phyloP scores from a whole-genome alignment of 2,888 invertebrate species.

The Eupsilia transversa region DNA sequence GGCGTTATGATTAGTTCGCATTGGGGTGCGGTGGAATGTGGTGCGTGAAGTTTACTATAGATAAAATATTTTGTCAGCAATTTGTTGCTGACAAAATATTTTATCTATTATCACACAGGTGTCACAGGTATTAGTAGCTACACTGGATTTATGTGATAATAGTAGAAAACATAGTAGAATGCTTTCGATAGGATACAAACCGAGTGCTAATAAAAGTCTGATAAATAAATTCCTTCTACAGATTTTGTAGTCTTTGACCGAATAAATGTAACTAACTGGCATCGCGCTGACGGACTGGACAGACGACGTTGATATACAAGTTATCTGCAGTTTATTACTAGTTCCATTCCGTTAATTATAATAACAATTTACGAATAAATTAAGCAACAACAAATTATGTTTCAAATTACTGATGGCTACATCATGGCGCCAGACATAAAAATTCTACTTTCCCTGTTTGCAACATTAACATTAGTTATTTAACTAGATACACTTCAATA shows the following conservation, averaged over 20 bases:
- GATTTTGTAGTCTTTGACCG: conserved; percentile 61
- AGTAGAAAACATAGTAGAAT: not conserved
- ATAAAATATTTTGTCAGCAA: too few relatives aligned
- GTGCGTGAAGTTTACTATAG: too few relatives aligned
- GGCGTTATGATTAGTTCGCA: too few relatives aligned
- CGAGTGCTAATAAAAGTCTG: not conserved
- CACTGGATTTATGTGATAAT: too few relatives aligned
- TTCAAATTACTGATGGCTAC: not conserved
- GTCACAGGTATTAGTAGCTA: too few relatives aligned
- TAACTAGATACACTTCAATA: not conserved
- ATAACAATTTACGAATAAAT: conserved; percentile 8
- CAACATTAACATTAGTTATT: not conserved
- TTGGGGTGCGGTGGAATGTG: too few relatives aligned
- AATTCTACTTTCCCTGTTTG: not conserved
- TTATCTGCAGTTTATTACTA: conserved; percentile 67
- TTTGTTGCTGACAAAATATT: too few relatives aligned
- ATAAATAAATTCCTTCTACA: not conserved
- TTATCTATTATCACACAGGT: too few relatives aligned
- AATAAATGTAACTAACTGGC: conserved; percentile 66
- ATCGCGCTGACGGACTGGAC: conserved; percentile 59
- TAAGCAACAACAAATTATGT: not conserved
- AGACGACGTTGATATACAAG: conserved; percentile 65
- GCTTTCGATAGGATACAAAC: too few relatives aligned
- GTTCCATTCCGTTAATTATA: conserved; percentile 39
- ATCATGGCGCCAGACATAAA: not conserved